Evolutionary conservation across 1,140 invertebrate genomes (phyloP).

Genomic region (Penaeus chinensis): DNA sequence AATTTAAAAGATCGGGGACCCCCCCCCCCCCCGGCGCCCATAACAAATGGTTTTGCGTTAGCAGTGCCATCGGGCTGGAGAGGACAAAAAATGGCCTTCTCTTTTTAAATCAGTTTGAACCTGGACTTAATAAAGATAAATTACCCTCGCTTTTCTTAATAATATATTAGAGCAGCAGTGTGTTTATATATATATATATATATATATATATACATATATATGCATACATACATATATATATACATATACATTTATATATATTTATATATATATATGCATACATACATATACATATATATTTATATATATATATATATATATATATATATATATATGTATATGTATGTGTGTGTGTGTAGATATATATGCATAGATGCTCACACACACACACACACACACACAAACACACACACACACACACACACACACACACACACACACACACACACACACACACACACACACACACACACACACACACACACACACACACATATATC

Average conservation of each 20-base stretch:
- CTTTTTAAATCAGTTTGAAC: conserved; percentile 1
- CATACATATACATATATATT: no score
- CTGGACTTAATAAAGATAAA: conserved; percentile 17
- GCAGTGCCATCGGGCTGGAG: conserved; percentile 33
- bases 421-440: conserved; percentile 20
- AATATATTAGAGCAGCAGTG: no score
- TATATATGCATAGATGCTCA: conserved; percentile 14
- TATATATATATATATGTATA: background rate
- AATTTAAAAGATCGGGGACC: conserved; percentile 12
- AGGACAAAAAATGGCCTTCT: background rate
- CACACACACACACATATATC: background rate
- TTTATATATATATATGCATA: no score
- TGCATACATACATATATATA: no score
- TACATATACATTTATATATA: no score
- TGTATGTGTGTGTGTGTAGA: background rate
- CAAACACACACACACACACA: conserved; percentile 22
- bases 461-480: conserved; percentile 1
- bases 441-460: conserved; percentile 2
- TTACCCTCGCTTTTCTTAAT: background rate
- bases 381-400: conserved; percentile 31
- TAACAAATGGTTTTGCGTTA: conserved; percentile 49
- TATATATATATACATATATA: no score
- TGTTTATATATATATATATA: no score
- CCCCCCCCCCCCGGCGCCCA: conserved; percentile 12
- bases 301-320: no score